Conservation (phyloP, 1,140 invertebrate genomes). For the Anastatus disparis region DNA sequence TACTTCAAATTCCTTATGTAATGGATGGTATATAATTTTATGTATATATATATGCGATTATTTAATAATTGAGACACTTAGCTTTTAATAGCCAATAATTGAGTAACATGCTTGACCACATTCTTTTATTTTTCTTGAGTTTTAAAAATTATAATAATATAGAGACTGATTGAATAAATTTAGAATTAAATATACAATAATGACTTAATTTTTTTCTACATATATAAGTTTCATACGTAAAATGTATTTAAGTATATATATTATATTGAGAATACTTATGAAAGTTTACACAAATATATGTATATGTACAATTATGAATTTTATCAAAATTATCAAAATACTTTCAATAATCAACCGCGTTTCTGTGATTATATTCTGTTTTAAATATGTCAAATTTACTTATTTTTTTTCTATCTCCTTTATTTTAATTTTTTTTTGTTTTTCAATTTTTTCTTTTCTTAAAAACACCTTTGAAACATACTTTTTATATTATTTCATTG, state of each 20-base stretch:
- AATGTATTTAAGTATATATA: slow-evolving; percentile 32
- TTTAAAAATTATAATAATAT: slow-evolving; percentile 33
- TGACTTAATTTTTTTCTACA: slow-evolving; percentile 24
- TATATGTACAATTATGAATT: slow-evolving; percentile 35
- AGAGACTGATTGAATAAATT: background rate
- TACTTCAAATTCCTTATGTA: slow-evolving; percentile 19
- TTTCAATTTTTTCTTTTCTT: slow-evolving; percentile 26
- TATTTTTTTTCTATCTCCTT: slow-evolving; percentile 11
- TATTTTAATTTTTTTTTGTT: slow-evolving; percentile 9
- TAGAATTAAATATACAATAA: slow-evolving; percentile 29
- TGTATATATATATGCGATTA: background rate
- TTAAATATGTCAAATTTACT: background rate
- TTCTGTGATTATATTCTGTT: slow-evolving; percentile 18
- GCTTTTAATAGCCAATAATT: slow-evolving; percentile 4
- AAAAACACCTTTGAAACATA: slow-evolving; percentile 29
- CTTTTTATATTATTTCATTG: slow-evolving; percentile 35
- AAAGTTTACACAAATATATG: slow-evolving; percentile 35
- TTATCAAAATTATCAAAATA: slow-evolving; percentile 44
- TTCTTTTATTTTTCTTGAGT: slow-evolving; percentile 12
- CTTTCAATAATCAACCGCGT: slow-evolving; percentile 36
- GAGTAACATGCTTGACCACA: slow-evolving; percentile 23
- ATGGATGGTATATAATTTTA: background rate
- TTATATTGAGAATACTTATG: slow-evolving; percentile 28
- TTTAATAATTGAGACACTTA: slow-evolving; percentile 27
- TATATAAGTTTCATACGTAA: slow-evolving; percentile 29